Evolutionary conservation across 1,140 invertebrate genomes (phyloP).

Genomic region (Zaprionus nigranus): DNA sequence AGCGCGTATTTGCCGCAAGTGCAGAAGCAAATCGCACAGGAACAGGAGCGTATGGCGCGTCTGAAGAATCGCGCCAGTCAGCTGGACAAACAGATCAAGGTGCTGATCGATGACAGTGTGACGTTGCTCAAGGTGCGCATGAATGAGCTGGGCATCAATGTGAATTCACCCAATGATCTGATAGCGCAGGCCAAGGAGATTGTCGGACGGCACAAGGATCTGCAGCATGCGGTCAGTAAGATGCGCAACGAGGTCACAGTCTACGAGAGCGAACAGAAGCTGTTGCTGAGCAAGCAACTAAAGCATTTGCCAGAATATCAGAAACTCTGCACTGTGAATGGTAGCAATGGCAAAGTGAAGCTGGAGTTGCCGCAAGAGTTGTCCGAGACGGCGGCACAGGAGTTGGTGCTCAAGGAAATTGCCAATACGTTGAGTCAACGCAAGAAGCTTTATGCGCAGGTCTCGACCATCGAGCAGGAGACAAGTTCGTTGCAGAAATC

Average conservation of each 20-base stretch:
- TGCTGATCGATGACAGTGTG: constrained; percentile 96
- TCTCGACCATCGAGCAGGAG: constrained; percentile 90
- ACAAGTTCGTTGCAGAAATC: constrained; percentile 90
- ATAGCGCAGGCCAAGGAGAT: constrained; percentile 96
- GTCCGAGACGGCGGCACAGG: constrained; percentile 89
- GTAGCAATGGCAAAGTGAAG: constrained; percentile 70
- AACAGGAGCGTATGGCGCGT: constrained; percentile 93
- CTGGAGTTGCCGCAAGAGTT: constrained; percentile 75
- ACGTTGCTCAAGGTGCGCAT: constrained; percentile 94
- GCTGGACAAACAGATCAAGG: constrained; percentile 95
- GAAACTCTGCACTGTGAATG: constrained; percentile 67
- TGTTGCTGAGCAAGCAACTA: constrained; percentile 86
- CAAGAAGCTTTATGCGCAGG: constrained; percentile 92
- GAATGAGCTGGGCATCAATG: constrained; percentile 95
- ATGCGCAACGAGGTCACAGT: constrained; percentile 91
- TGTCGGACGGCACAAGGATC: constrained; percentile 94
- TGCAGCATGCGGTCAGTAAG: constrained; percentile 93
- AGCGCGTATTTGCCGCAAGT: constrained; percentile 90
- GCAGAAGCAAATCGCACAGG: constrained; percentile 91
- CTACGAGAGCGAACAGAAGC: constrained; percentile 89
- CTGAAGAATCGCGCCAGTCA: constrained; percentile 92
- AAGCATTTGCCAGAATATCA: constrained; percentile 86
- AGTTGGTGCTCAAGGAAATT: constrained; percentile 93
- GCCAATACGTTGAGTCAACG: constrained; percentile 91
- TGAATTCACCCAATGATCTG: constrained; percentile 92